A percentile compares a stretch with the other conserved stretches of the same genome.
phyloP scores from a whole-genome alignment of 23 tunicate species.

The Styela plicata region DNA sequence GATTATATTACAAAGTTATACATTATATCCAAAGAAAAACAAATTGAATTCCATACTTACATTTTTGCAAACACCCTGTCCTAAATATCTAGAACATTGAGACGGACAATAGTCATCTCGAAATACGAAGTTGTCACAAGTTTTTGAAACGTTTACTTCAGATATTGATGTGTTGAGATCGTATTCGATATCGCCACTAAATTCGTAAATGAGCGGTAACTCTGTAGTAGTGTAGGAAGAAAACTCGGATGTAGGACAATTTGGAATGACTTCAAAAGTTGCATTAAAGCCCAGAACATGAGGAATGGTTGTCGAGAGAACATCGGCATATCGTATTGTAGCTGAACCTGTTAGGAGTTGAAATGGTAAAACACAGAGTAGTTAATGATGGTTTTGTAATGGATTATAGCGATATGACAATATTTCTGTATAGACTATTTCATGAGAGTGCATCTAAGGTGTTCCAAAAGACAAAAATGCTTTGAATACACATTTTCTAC shows the following conservation, averaged over 20 bases:
- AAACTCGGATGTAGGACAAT: not conserved
- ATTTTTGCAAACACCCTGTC: conserved; percentile 10
- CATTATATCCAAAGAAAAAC: too few relatives aligned
- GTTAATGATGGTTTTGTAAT: too few relatives aligned
- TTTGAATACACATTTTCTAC: too few relatives aligned
- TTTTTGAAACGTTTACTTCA: not conserved
- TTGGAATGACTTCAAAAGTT: not conserved
- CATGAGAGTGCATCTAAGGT: too few relatives aligned
- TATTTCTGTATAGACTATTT: too few relatives aligned
- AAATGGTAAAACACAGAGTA: not conserved
- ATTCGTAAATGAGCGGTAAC: not conserved
- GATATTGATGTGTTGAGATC: not conserved
- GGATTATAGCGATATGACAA: too few relatives aligned
- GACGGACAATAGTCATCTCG: not conserved
- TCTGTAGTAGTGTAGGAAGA: not conserved
- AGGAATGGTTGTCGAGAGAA: not conserved
- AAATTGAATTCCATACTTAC: too few relatives aligned
- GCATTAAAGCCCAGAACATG: conserved; percentile 6
- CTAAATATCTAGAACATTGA: not conserved
- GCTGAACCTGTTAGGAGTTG: conserved; percentile 3
- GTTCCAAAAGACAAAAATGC: too few relatives aligned
- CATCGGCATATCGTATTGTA: not conserved
- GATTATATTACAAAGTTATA: too few relatives aligned
- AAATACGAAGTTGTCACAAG: not conserved
- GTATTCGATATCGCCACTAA: not conserved